Evolutionary conservation across 2,888 invertebrate genomes (phyloP).

Genomic region (Epinotia demarniana): DNA sequence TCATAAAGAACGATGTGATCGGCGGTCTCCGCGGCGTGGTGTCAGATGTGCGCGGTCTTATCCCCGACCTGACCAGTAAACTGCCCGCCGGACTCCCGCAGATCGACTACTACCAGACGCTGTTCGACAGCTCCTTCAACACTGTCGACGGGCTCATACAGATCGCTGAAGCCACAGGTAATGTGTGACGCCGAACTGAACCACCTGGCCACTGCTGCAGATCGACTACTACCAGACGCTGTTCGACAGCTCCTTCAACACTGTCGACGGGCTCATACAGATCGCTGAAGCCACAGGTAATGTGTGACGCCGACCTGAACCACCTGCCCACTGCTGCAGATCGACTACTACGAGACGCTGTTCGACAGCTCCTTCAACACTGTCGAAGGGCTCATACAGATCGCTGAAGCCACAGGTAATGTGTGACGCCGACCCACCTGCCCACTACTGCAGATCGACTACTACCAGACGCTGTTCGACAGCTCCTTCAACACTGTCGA

Average conservation of each 20-base stretch:
- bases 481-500: too few species aligned
- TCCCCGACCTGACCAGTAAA: slow-evolving; percentile 57
- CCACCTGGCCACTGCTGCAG: slow-evolving; percentile 57
- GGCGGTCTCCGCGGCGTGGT: slow-evolving; percentile 71
- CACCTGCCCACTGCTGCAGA: too few species aligned
- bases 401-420: too few species aligned
- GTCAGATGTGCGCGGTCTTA: slow-evolving; percentile 64
- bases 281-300: slow-evolving; percentile 86
- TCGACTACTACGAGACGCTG: too few species aligned
- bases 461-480: too few species aligned
- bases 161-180: slow-evolving; percentile 86
- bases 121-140: slow-evolving; percentile 66
- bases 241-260: slow-evolving; percentile 65
- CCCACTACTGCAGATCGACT: too few species aligned
- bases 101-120: slow-evolving; percentile 69
- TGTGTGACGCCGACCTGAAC: too few species aligned
- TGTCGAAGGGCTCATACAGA: too few species aligned
- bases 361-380: too few species aligned
- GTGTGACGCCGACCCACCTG: too few species aligned
- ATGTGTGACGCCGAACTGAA: slow-evolving; percentile 11
- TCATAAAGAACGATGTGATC: slow-evolving; percentile 74
- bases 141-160: slow-evolving; percentile 79
- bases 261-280: slow-evolving; percentile 79
- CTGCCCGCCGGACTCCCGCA: slow-evolving; percentile 64
- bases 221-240: slow-evolving; percentile 71